These are phyloP conservation scores for Trachelus iudaicus DNA, from an alignment of 2,888 invertebrate species.

Conservation along the genomic window DNA sequence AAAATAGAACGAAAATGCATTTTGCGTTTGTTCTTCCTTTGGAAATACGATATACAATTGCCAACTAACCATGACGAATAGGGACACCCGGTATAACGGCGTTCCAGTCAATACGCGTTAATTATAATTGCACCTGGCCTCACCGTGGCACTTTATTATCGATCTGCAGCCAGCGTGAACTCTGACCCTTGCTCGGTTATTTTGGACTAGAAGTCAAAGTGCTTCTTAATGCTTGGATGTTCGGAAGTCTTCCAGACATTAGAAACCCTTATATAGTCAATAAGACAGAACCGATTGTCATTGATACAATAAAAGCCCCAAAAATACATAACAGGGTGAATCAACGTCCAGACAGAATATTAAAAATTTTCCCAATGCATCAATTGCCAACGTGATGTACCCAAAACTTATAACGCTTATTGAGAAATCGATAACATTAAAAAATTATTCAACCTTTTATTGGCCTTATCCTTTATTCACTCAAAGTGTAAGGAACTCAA, in stretches of 20 bases:
- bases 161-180: not conserved
- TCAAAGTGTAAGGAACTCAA: too few species aligned
- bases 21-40: not conserved
- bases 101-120: constrained; percentile 1
- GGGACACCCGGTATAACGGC: not conserved
- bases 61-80: not conserved
- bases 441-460: too few species aligned
- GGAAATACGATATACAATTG: not conserved
- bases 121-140: constrained; percentile 3
- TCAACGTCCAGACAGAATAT: not conserved
- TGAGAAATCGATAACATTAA: not conserved
- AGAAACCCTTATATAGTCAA: not conserved
- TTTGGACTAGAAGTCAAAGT: not conserved
- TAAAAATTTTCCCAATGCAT: not conserved
- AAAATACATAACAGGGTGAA: not conserved
- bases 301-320: not conserved
- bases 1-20: not conserved
- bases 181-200: not conserved
- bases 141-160: not conserved
- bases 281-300: not conserved
- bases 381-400: not conserved
- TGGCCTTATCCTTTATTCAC: too few species aligned
- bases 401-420: not conserved
- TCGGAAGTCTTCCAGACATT: not conserved
- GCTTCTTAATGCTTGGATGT: not conserved